Base-by-base conservation (phyloP, 2,888 invertebrate species). In the Pachydiplax longipennis region DNA sequence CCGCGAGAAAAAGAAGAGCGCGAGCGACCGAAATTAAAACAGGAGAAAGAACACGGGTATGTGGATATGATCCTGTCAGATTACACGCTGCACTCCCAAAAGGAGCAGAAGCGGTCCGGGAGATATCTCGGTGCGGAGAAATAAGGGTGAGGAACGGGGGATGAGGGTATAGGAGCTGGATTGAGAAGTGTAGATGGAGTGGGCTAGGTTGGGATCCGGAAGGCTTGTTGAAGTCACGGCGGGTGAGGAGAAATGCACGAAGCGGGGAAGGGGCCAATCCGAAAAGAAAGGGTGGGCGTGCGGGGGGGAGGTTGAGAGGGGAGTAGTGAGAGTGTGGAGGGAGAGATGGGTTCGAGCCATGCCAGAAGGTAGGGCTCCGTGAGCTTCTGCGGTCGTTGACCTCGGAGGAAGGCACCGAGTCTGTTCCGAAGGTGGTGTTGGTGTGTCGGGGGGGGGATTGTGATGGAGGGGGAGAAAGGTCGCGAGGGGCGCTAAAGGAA, bases 401-500 rank as follows among this genome's bases (percentile, higher is more conserved):
- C 87, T 61, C 87, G 35, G 61, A 37, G 61, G 58, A 48, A 83
- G 58, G 83, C 83, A 44, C 83, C 58, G 58, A 82, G 83, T 83
- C 83, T 53, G 53, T 48, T 83, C 83, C 83, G 58, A 53, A 58
- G 58, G 83, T 83, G 58, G 83, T 83, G 83, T 83, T 83, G 87
- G 87, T 87, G 87, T 61, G 61, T 37, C 35, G 53, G 22, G 48
- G 35, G 53, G 83, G 35, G 81, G 37, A 22, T 35, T 25, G 35
- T 13, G 35, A 35, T 12, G 13, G 35, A 37, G 87, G 87, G 87
- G 61, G 61, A 37, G 87, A 87, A 87, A 87, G 87, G 87, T 87
- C 87, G 87, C 61, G 87, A 58, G 87, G 87, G 87, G 87, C 87
- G 87, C 87, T 87, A 61, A 87, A 87, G 87, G 87, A 87, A 87